Evolutionary conservation across 1,140 invertebrate genomes (phyloP).

Genomic region (Drosophila willistoni): DNA sequence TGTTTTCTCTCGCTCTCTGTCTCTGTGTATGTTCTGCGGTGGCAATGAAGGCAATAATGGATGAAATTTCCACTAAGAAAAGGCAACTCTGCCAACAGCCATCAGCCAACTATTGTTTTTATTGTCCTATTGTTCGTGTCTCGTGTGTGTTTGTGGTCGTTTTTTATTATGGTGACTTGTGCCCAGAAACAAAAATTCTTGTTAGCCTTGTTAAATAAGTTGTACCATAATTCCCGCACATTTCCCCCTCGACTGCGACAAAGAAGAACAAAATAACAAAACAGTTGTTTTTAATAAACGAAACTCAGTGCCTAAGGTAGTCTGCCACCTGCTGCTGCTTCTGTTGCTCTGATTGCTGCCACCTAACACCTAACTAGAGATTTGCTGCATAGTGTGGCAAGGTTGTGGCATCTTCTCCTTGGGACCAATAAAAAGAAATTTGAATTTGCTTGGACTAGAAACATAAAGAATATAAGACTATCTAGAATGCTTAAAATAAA

Average conservation of each 20-base stretch:
- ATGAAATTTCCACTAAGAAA: slow-evolving; percentile 75
- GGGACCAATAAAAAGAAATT: neutral
- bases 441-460: neutral
- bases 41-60: slow-evolving; percentile 79
- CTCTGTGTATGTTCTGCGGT: slow-evolving; percentile 26
- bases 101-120: slow-evolving; percentile 78
- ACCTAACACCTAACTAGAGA: neutral
- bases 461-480: no score
- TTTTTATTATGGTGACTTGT: neutral
- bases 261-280: slow-evolving; percentile 4
- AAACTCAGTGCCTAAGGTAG: slow-evolving; percentile 28
- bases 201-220: slow-evolving; percentile 13
- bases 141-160: neutral
- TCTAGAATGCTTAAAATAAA: no score
- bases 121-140: slow-evolving; percentile 55
- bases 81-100: slow-evolving; percentile 32
- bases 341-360: slow-evolving; percentile 29
- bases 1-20: neutral
- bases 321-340: slow-evolving; percentile 26
- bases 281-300: slow-evolving; percentile 56
- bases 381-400: neutral
- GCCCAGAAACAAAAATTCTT: slow-evolving; percentile 7
- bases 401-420: neutral
- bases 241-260: slow-evolving; percentile 11
- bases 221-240: slow-evolving; percentile 20